Conservation (phyloP, 2,113 vertebrate genomes). For the Nothoprocta pentlandii region DNA sequence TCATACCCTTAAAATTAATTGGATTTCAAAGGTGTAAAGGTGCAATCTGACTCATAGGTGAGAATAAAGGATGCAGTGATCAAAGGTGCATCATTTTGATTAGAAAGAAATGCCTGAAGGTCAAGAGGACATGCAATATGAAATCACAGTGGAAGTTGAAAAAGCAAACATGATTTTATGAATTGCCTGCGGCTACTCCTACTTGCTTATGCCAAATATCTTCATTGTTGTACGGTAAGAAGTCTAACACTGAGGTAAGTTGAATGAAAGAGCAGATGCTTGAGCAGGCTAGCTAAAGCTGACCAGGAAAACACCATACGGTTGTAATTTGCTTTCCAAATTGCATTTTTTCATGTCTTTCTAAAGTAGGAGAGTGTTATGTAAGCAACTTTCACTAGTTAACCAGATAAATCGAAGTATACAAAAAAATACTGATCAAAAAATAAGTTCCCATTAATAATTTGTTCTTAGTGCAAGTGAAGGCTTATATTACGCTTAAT, state of each 20-base stretch:
- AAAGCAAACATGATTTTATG: background rate
- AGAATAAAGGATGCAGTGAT: background rate
- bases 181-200: background rate
- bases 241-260: background rate
- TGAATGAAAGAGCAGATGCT: background rate
- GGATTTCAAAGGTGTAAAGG: background rate
- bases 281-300: background rate
- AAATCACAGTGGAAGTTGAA: background rate
- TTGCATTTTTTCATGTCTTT: background rate
- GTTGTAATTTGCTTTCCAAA: background rate
- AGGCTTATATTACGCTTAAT: too few species aligned
- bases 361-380: background rate
- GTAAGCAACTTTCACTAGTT: background rate
- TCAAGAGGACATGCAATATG: background rate
- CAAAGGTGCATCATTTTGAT: background rate
- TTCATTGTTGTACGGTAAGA: background rate
- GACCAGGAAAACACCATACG: background rate
- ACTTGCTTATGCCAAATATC: background rate
- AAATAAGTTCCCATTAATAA: too few species aligned
- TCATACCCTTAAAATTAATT: background rate
- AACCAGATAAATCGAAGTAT: background rate
- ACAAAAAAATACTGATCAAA: background rate
- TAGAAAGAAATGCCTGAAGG: background rate
- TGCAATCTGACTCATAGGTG: background rate
- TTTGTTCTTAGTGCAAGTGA: too few species aligned